Conservation (phyloP, 2,797 vertebrate genomes). For the Pantherophis alleghaniensis region DNA sequence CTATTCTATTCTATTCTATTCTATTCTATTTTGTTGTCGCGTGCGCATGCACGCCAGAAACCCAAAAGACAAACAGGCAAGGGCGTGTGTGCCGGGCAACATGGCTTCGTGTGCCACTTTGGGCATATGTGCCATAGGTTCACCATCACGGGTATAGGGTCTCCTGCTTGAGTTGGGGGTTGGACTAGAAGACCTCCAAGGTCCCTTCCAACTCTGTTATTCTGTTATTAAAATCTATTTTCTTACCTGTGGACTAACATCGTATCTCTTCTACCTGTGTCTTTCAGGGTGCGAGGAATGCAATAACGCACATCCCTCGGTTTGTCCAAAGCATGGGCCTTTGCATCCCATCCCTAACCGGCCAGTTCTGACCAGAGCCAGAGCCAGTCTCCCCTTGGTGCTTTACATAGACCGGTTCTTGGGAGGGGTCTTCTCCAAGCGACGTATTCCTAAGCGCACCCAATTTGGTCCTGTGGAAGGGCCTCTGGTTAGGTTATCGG, state of each 20-base stretch:
- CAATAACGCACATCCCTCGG: constrained; percentile 84
- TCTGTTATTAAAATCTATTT: not conserved
- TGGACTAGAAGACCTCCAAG: not conserved
- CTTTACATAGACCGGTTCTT: constrained; percentile 94
- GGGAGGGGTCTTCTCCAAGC: constrained; percentile 93
- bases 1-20: no score
- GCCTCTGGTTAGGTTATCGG: constrained; percentile 81
- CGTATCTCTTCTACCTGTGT: constrained; percentile 33
- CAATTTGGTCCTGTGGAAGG: constrained; percentile 97
- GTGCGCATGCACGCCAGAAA: no score
- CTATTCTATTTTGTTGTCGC: no score
- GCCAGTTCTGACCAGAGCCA: constrained; percentile 88
- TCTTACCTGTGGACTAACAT: not conserved
- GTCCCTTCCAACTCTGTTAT: not conserved
- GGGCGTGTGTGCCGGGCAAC: no score
- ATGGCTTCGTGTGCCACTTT: no score
- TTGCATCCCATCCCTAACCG: constrained; percentile 93
- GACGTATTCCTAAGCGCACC: constrained; percentile 93
- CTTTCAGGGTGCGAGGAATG: constrained; percentile 96
- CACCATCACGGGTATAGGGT: not conserved
- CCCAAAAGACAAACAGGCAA: no score
- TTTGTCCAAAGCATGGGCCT: constrained; percentile 89
- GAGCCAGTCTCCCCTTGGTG: constrained; percentile 91
- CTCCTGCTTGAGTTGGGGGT: not conserved
- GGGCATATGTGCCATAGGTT: no score